phyloP scores from a whole-genome alignment of 2,888 invertebrate species.

The Hirtodrosophila trivittata region DNA sequence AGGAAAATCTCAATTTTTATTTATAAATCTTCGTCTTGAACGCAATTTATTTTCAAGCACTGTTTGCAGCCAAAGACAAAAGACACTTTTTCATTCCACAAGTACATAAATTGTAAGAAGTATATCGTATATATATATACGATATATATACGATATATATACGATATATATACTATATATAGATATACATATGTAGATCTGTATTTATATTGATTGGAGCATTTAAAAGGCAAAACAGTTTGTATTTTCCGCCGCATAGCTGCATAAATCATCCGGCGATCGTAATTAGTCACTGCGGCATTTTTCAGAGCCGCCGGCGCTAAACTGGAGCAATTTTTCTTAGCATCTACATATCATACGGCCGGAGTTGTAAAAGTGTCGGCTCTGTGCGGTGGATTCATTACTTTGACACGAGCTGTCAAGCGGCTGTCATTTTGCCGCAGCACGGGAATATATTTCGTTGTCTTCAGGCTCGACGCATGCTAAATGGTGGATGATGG shows the following conservation, averaged over 20 bases:
- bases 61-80: no score
- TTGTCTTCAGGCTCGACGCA: slow-evolving; percentile 53
- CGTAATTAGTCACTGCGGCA: slow-evolving; percentile 78
- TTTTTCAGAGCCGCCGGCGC: slow-evolving; percentile 52
- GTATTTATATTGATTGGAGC: slow-evolving; percentile 63
- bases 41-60: no score
- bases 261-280: slow-evolving; percentile 76
- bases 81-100: no score
- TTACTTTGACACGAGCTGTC: slow-evolving; percentile 83
- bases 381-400: slow-evolving; percentile 81
- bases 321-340: slow-evolving; percentile 80
- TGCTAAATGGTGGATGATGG: slow-evolving; percentile 66
- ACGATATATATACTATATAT: no score
- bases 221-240: slow-evolving; percentile 60
- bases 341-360: slow-evolving; percentile 37
- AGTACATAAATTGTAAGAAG: no score
- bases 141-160: no score
- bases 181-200: not conserved
- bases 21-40: no score
- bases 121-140: no score
- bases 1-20: no score
- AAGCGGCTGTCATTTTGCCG: slow-evolving; percentile 81
- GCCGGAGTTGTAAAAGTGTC: slow-evolving; percentile 77
- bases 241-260: slow-evolving; percentile 56
- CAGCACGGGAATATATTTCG: slow-evolving; percentile 67